Percentiles rank a stretch among this genome's conserved stretches.
Evolutionary conservation across 2,888 invertebrate genomes (phyloP).

Genomic region (Tanytarsus gracilentus): DNA sequence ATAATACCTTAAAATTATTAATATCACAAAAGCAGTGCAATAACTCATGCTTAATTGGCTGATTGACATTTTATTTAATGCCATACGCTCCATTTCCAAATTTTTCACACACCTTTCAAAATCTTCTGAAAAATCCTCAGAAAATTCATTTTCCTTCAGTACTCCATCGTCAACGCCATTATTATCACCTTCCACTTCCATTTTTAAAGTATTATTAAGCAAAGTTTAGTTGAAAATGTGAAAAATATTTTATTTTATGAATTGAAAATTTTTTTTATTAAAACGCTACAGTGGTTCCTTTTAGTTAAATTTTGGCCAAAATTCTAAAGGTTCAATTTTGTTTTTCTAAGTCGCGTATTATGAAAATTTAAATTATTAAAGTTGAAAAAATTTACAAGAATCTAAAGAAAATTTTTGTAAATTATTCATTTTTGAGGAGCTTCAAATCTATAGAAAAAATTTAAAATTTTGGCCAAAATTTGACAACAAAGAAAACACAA

Average conservation of each 20-base stretch:
- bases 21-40: neutral
- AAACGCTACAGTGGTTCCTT: no score
- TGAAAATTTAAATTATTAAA: no score
- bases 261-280: neutral
- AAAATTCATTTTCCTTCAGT: neutral
- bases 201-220: neutral
- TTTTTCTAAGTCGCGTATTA: no score
- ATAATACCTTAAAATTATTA: neutral
- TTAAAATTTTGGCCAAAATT: no score
- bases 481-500: no score
- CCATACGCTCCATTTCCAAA: neutral
- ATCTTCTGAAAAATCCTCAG: conserved; percentile 17
- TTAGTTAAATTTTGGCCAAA: no score
- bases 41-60: neutral
- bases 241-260: neutral
- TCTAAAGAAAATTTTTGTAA: no score
- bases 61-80: neutral
- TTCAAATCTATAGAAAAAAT: no score
- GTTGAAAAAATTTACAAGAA: no score
- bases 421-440: no score
- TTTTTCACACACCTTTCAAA: conserved; percentile 12
- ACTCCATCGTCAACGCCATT: neutral
- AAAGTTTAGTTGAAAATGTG: neutral
- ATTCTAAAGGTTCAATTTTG: no score
- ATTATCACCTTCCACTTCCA: neutral